A percentile compares a stretch with the other conserved stretches of the same genome.
phyloP scores from a whole-genome alignment of 2,888 invertebrate species.

The Drosophila mimica region DNA sequence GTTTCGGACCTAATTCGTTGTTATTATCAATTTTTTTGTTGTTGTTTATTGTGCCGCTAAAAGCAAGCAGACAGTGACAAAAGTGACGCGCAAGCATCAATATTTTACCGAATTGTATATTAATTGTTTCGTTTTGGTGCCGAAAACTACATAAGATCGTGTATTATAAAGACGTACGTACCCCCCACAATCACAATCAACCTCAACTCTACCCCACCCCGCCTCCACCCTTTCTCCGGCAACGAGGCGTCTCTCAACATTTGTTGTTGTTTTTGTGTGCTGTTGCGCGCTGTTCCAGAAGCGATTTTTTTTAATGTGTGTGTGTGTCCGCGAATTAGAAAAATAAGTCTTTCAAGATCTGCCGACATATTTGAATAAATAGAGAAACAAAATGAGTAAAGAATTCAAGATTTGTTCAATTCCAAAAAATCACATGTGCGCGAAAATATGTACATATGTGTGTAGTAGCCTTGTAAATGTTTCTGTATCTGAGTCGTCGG shows the following conservation, averaged over 20 bases:
- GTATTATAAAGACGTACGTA: conserved; percentile 34
- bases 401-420: conserved; percentile 29
- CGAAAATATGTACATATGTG: conserved; percentile 31
- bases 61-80: conserved; percentile 11
- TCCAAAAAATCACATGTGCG: conserved; percentile 50
- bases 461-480: conserved; percentile 34
- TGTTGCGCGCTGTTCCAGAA: conserved; percentile 51
- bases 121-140: not conserved
- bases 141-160: not conserved
- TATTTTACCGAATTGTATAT: conserved; percentile 31
- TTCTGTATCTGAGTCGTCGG: conserved; percentile 20
- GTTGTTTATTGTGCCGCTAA: conserved; percentile 52
- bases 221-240: not conserved
- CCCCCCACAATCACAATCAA: conserved; percentile 12
- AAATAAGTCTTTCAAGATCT: conserved; percentile 30
- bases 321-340: conserved; percentile 34
- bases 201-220: conserved; percentile 4
- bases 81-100: conserved; percentile 15
- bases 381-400: conserved; percentile 1
- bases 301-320: conserved; percentile 18
- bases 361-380: conserved; percentile 2
- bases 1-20: conserved; percentile 39
- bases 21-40: conserved; percentile 53
- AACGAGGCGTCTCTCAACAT: conserved; percentile 27
- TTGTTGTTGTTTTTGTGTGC: conserved; percentile 52